phyloP scores from a whole-genome alignment of 2,113 vertebrate species.

The Nyctibius bracteatus region DNA sequence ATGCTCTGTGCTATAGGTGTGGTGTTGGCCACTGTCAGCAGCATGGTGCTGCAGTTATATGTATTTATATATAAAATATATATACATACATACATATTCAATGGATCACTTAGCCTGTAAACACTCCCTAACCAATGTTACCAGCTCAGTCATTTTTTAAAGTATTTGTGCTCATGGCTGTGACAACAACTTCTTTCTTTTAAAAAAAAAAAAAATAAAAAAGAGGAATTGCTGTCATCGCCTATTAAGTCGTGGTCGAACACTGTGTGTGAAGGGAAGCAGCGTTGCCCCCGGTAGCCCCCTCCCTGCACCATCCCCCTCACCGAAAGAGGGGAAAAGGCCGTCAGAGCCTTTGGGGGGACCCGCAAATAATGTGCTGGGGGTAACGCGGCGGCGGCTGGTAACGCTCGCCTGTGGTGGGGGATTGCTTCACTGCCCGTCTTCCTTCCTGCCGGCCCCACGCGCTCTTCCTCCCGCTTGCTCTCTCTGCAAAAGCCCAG shows the following conservation, averaged over 20 bases:
- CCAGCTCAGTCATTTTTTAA: not conserved
- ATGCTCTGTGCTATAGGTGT: rapidly evolving
- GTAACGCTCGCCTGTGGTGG: not conserved
- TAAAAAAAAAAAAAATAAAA: not conserved
- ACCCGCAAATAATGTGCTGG: rapidly evolving
- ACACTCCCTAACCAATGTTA: not conserved
- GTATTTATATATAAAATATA: not conserved
- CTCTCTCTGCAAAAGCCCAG: not conserved
- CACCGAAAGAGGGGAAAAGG: not conserved
- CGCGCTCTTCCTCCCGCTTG: not conserved
- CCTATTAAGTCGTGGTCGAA: not conserved
- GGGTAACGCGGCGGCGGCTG: not conserved
- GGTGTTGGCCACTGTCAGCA: not conserved
- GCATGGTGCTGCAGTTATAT: not conserved
- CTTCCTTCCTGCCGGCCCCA: slow-evolving; percentile 53
- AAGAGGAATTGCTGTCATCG: not conserved
- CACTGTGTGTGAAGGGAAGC: not conserved
- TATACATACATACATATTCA: rapidly evolving
- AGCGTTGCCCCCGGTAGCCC: not conserved
- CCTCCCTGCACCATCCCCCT: not conserved
- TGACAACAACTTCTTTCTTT: not conserved
- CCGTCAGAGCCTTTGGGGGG: not conserved
- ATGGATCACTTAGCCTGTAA: not conserved
- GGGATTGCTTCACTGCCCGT: slow-evolving; percentile 23
- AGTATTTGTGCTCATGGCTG: not conserved